These are phyloP conservation scores for Callionymus lyra DNA, from an alignment of 2,113 vertebrate genomes.

Conservation along the genomic window DNA sequence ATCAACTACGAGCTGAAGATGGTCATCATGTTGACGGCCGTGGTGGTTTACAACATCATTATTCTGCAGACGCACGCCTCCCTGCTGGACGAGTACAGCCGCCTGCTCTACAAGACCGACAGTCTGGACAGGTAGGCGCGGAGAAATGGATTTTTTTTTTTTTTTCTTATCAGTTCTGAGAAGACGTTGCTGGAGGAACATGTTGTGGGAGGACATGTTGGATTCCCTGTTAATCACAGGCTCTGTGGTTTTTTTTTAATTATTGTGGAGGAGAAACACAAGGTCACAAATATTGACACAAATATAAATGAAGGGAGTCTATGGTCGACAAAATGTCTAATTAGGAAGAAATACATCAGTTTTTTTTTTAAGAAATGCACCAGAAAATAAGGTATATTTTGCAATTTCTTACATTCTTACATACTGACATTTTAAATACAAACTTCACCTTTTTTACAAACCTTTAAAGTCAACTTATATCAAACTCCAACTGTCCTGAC, in stretches of 20 bases:
- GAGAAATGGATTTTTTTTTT: neutral
- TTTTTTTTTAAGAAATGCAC: too few relatives aligned
- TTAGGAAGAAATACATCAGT: too few relatives aligned
- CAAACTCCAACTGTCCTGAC: too few relatives aligned
- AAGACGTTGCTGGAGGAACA: neutral
- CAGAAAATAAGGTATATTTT: too few relatives aligned
- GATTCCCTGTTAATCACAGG: too few relatives aligned
- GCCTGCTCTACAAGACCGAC: conserved; percentile 77
- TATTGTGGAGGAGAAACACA: too few relatives aligned
- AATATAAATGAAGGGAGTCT: neutral
- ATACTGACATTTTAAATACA: too few relatives aligned
- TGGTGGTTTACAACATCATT: conserved; percentile 86
- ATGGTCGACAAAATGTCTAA: neutral
- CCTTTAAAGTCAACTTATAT: too few relatives aligned
- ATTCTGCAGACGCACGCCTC: conserved; percentile 85
- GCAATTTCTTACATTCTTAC: too few relatives aligned
- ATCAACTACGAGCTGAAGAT: conserved; percentile 97
- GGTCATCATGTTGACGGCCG: conserved; percentile 85
- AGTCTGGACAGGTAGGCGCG: conserved; percentile 74
- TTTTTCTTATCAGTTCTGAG: neutral
- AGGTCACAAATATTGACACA: neutral
- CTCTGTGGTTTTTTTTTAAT: too few relatives aligned
- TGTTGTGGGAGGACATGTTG: neutral
- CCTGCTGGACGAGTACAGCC: conserved; percentile 86
- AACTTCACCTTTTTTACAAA: too few relatives aligned